Evolutionary conservation across 2,888 invertebrate species (phyloP).

Genomic region (Cantharis lateralis): DNA sequence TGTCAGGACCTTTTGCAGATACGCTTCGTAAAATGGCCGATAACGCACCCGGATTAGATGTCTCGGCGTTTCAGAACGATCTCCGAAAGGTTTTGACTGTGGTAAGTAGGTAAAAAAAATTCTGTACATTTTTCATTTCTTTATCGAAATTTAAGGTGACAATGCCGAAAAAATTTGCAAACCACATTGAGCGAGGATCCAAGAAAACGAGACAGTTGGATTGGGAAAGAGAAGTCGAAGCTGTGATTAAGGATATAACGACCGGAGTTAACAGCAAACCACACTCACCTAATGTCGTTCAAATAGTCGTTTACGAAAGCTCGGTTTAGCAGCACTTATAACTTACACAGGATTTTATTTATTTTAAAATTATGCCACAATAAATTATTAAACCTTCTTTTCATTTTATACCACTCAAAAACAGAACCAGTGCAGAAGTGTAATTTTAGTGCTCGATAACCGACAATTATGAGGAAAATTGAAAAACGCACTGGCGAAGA

Average conservation of each 20-base stretch:
- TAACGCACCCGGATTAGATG: conserved; percentile 77
- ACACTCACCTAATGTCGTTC: conserved; percentile 68
- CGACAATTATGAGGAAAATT: too few species aligned
- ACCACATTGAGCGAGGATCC: conserved; percentile 51
- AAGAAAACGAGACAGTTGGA: conserved; percentile 63
- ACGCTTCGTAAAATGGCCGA: conserved; percentile 78
- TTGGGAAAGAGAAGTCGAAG: conserved; percentile 79
- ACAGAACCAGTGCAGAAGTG: too few species aligned
- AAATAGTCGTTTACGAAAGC: conserved; percentile 87
- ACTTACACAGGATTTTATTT: not conserved
- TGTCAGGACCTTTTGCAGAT: conserved; percentile 84
- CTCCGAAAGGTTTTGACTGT: conserved; percentile 74
- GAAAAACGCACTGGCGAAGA: too few species aligned
- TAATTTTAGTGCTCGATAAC: too few species aligned
- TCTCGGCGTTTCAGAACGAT: conserved; percentile 72
- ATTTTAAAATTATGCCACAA: not conserved
- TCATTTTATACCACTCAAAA: not conserved
- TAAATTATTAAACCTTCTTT: not conserved
- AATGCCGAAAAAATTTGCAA: conserved; percentile 64
- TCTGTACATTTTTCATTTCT: not conserved
- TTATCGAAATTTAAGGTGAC: conserved; percentile 61
- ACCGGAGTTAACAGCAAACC: conserved; percentile 58
- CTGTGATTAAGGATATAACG: conserved; percentile 73
- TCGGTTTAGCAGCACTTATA: conserved; percentile 65
- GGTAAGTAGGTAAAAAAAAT: conserved; percentile 56